Conservation (phyloP, 1,140 invertebrate genomes). For the Rhyzopertha dominica region DNA sequence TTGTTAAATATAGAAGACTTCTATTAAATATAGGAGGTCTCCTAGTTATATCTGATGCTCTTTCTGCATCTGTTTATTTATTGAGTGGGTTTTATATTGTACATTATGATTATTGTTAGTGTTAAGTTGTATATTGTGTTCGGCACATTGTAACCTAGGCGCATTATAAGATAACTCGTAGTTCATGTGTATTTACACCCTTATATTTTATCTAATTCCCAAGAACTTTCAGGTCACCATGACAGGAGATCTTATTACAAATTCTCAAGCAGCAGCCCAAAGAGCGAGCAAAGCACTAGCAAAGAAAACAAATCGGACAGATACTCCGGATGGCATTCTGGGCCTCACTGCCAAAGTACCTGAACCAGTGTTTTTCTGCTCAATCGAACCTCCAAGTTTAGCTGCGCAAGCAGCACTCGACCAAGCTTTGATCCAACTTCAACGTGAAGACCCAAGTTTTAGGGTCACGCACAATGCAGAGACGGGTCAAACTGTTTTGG, state of each 20-base stretch:
- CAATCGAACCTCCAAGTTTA: conserved; percentile 86
- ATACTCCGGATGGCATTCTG: conserved; percentile 43
- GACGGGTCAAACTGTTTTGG: conserved; percentile 81
- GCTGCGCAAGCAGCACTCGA: conserved; percentile 74
- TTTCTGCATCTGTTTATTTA: no score
- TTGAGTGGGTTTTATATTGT: no score
- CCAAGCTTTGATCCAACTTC: conserved; percentile 74
- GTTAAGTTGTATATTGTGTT: no score
- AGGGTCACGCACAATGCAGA: conserved; percentile 68
- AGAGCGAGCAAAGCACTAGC: conserved; percentile 54
- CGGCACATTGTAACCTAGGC: no score
- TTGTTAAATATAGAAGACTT: no score
- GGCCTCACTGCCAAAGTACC: conserved; percentile 63
- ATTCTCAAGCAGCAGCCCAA: conserved; percentile 50
- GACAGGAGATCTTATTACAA: conserved; percentile 83
- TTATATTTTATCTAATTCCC: no score
- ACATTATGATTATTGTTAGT: no score
- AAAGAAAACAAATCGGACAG: conserved; percentile 32
- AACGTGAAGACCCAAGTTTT: conserved; percentile 92
- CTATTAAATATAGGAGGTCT: no score
- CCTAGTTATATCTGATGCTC: no score
- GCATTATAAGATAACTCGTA: no score
- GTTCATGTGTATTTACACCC: no score
- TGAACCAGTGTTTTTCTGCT: conserved; percentile 95
- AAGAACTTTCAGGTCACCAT: conserved; percentile 51